A percentile compares a stretch with the other conserved stretches of the same genome.
Evolutionary conservation across 2,888 invertebrate species (phyloP).

Genomic region (Protonemura montana): DNA sequence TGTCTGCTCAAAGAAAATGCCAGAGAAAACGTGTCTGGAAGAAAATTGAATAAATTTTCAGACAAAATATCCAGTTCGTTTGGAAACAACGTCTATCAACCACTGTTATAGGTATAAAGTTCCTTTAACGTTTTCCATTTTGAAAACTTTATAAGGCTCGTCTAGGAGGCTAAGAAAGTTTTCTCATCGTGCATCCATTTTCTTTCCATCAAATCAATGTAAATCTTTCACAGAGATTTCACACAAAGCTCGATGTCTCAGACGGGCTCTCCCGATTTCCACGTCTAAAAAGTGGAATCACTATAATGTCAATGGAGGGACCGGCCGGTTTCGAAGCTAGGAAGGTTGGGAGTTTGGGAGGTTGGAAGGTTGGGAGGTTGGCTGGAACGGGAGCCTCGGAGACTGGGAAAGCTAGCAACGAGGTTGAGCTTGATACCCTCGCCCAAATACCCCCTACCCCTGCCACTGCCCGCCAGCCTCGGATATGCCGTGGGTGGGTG

Average conservation of each 20-base stretch:
- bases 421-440: too few species aligned
- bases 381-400: background rate
- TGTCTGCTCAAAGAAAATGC: too few species aligned
- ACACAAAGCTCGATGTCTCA: background rate
- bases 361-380: background rate
- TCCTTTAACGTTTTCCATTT: background rate
- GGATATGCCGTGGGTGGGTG: background rate
- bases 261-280: background rate
- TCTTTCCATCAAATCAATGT: background rate
- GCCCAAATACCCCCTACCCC: too few species aligned
- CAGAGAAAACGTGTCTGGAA: too few species aligned
- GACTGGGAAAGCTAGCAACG: too few species aligned
- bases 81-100: too few species aligned
- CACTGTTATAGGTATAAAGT: background rate
- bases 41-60: too few species aligned
- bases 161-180: background rate
- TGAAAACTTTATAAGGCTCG: background rate
- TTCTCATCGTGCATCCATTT: background rate
- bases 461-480: too few species aligned
- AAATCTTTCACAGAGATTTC: background rate
- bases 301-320: conserved; percentile 21
- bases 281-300: conserved; percentile 30
- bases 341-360: background rate
- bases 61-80: too few species aligned
- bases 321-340: too few species aligned